phyloP scores from a whole-genome alignment of 2,888 invertebrate genomes.

The Hydraecia micacea region DNA sequence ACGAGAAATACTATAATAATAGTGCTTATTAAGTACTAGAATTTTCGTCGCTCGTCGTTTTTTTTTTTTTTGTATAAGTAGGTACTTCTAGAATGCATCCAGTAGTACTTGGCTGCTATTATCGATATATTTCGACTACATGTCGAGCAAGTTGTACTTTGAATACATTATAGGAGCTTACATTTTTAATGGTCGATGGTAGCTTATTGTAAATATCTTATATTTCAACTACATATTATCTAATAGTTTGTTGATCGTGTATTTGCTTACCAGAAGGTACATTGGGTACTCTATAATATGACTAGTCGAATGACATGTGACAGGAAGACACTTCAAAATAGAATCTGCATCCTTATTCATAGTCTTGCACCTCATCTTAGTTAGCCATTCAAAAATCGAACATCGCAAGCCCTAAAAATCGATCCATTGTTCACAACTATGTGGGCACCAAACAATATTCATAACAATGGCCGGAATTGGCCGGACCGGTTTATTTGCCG shows the following conservation, averaged over 20 bases:
- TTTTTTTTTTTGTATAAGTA: no score
- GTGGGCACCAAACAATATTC: slow-evolving; percentile 79
- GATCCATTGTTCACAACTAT: slow-evolving; percentile 70
- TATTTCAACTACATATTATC: neutral
- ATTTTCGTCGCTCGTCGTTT: no score
- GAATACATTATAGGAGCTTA: no score
- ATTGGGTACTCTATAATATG: neutral
- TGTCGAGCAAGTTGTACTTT: no score
- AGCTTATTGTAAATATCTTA: no score
- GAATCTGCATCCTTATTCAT: neutral
- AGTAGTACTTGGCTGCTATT: no score
- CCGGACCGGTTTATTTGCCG: slow-evolving; percentile 72
- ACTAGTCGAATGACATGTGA: neutral
- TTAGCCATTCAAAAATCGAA: slow-evolving; percentile 45
- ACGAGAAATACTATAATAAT: no score
- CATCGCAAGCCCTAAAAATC: slow-evolving; percentile 29
- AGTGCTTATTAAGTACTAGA: no score
- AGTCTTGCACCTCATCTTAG: no score
- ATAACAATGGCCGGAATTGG: slow-evolving; percentile 79
- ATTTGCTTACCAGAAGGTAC: neutral
- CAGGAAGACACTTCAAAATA: neutral
- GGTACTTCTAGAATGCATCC: no score
- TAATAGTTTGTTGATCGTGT: neutral
- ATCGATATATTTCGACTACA: no score
- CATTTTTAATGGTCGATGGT: no score